These are phyloP conservation scores for Holothuria leucospilota DNA, from an alignment of 53 echinoderm and acorn worm genomes.

Conservation along the genomic window DNA sequence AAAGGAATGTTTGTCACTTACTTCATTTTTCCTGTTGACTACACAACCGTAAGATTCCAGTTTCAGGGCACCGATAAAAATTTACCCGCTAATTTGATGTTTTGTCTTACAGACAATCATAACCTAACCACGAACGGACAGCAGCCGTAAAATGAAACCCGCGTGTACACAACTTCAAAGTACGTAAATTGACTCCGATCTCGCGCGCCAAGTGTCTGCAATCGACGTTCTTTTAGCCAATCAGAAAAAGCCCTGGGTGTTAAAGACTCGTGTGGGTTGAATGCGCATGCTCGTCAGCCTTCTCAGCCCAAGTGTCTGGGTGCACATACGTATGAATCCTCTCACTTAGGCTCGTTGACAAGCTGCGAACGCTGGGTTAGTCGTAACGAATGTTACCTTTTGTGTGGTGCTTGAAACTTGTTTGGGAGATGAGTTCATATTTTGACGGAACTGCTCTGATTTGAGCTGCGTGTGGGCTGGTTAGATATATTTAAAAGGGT, in stretches of 20 bases:
- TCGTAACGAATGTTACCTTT: conserved; percentile 31
- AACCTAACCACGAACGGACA: conserved; percentile 30
- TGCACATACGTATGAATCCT: conserved; percentile 29
- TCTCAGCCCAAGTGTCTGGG: conserved; percentile 36
- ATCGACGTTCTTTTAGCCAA: conserved; percentile 38
- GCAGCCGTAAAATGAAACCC: conserved; percentile 38
- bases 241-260: conserved; percentile 41
- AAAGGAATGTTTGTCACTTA: no score
- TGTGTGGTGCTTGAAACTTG: conserved; percentile 16
- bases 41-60: conserved; percentile 25
- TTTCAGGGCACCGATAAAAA: conserved; percentile 21
- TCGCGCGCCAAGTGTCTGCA: conserved; percentile 42
- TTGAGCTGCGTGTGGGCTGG: background rate
- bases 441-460: conserved; percentile 24
- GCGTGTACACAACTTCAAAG: conserved; percentile 10
- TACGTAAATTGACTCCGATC: conserved; percentile 46
- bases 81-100: conserved; percentile 37
- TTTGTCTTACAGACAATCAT: conserved; percentile 5
- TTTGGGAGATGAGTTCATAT: conserved; percentile 30
- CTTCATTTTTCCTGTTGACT: conserved; percentile 7
- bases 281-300: conserved; percentile 36
- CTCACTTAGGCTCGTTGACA: conserved; percentile 33
- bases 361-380: conserved; percentile 16
- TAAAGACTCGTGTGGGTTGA: conserved; percentile 31
- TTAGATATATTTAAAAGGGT: conserved; percentile 7